These are phyloP conservation scores for Erebia epiphron DNA, from an alignment of 2,888 invertebrate genomes.

Conservation along the genomic window DNA sequence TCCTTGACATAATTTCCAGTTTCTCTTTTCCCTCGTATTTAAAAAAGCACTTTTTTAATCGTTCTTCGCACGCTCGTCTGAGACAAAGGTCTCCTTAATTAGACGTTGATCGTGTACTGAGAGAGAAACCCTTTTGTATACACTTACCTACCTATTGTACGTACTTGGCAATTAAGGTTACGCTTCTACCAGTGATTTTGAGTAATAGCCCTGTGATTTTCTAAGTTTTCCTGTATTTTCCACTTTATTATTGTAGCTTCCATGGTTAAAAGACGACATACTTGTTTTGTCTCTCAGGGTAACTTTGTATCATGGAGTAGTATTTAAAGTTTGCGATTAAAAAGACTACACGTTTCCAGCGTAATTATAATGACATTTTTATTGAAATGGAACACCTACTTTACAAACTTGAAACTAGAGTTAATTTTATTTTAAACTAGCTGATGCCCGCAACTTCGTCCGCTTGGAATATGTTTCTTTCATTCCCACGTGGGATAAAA, in stretches of 20 bases:
- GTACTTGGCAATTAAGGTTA: constrained; percentile 17
- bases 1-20: constrained; percentile 33
- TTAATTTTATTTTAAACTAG: no score
- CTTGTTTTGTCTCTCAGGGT: no score
- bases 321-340: no score
- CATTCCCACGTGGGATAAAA: no score
- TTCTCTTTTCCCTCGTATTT: constrained; percentile 28
- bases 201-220: constrained; percentile 19
- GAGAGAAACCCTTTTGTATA: constrained; percentile 26
- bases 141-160: constrained; percentile 1
- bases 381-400: no score
- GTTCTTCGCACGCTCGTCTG: constrained; percentile 24
- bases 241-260: not conserved
- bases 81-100: constrained; percentile 34
- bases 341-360: no score
- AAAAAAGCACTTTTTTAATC: constrained; percentile 20
- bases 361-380: no score
- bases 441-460: no score
- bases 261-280: not conserved
- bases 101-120: constrained; percentile 22
- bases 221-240: not conserved
- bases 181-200: constrained; percentile 14
- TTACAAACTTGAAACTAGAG: no score
- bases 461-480: no score
- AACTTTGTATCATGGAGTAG: no score